Evolutionary conservation across 1,140 invertebrate species (phyloP), one percentile per base, ranked within the genome.

Genomic region (Apolygus lucorum): DNA sequence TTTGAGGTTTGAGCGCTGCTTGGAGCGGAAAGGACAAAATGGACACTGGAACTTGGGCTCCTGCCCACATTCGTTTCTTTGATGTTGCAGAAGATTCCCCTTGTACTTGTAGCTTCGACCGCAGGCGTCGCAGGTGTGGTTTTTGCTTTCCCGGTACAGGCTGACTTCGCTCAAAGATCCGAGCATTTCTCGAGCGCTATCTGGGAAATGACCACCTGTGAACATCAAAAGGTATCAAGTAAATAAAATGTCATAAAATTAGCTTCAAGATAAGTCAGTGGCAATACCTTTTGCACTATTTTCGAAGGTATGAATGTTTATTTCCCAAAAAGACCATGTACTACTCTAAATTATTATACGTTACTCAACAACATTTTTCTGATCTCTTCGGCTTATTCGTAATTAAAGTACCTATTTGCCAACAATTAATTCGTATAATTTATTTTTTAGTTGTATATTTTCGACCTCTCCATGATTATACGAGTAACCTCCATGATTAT

Each of bases 1-100:
- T 67, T 81, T 81, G 1, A 82, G 74, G 52, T 81, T 81, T 75
- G 78, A 80, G 42, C 78, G 80, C 67, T 80, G 74, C 34, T 81
- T 86, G 73, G 84, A 82, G 73, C 83, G 82, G 74, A 81, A 81
- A 25, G 26, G 29, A 27, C 73, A 74, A 59, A 71, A 25, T 14
- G 54, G 64, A 28, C 74, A 75, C 13, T 26, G 26, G 27, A 74
- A 75, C 28, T 74, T 70, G 1, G 77, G 76, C 28, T 77, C 73
- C 74, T 77, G 66, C 2, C 72, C 72, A 63, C 79, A 80, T 42
- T 78, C 79, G 52, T 77, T 70, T 63, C 68, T 74, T 27, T 68
- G 52, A 63, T 74, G 72, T 22, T 64, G 29, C 2, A 34, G 69
- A 28, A 75, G 42, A 26, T 69, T 59, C 11, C 42, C 68, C 27